phyloP scores from a whole-genome alignment of 2,888 invertebrate species.

The Andrena haemorrhoa region DNA sequence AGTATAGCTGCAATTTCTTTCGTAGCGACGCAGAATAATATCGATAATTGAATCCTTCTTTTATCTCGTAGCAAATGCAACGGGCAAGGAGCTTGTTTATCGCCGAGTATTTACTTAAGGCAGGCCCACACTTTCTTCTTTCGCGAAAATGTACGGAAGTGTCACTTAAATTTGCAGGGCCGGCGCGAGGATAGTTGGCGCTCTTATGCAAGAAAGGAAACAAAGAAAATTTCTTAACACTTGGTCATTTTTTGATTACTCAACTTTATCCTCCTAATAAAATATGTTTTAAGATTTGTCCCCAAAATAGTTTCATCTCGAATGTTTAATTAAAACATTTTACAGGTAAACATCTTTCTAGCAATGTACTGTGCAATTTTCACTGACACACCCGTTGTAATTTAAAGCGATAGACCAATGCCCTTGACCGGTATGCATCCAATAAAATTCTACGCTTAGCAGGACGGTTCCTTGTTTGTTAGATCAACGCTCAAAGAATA shows the following conservation, averaged over 20 bases:
- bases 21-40: constrained; percentile 29
- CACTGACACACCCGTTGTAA: background rate
- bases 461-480: constrained; percentile 14
- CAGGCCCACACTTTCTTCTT: constrained; percentile 24
- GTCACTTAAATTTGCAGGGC: background rate
- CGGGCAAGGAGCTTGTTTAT: background rate
- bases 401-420: constrained; percentile 14
- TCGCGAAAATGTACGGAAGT: background rate
- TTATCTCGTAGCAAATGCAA: constrained; percentile 11
- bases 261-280: background rate
- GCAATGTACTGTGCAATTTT: background rate
- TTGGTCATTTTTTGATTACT: background rate
- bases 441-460: constrained; percentile 15
- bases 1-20: constrained; percentile 36
- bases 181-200: too few species aligned
- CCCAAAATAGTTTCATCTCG: background rate
- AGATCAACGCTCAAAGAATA: constrained; percentile 18
- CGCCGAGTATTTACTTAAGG: background rate
- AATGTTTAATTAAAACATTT: background rate
- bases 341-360: background rate
- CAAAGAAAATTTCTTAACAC: background rate
- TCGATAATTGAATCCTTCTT: constrained; percentile 8
- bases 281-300: background rate
- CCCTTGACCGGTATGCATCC: background rate
- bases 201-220: background rate